Base-by-base conservation (phyloP, 1,140 invertebrate genomes). In the Drosophila nasuta region DNA sequence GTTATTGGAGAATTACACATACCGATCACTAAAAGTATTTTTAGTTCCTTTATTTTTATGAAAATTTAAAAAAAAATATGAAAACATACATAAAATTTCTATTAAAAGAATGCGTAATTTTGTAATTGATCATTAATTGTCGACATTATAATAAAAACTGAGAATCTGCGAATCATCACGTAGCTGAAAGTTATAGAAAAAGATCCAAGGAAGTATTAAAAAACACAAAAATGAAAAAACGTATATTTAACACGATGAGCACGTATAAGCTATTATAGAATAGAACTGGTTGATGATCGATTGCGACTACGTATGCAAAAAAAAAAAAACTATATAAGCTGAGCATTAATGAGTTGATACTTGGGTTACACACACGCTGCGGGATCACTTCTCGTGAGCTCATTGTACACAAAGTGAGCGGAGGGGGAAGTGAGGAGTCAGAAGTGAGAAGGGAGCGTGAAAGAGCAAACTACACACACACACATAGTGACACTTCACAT, bases 311-410 rank as follows among this genome's bases (percentile, higher is more conserved):
- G 13, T 56, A 56, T 56, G 52, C 52, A 38, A 56, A 56, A 38
- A 38, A 38, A 25, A 25, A 25, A 25, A 25, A 25, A 25, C 20
- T 25, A 5, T 17, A 20, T 20, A 49, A 41, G 51, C 41, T 11
- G 7, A 17, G 25, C 3, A 49, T 59, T 51, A 67, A 11, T 10
- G 11, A 17, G 20, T 59, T 7, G 33, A 35, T 67, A 52, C 49
- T 52, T 38, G 52, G 15, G 30, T 82, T 20, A n/a, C 35, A 64
- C 51, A 70, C 30, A 17, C 15, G 33, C 38, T n/a, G 10, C 43
- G 76, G 77, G 72, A 76, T 82, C 79, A 63, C 76, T 60, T 68
- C 30, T n/a, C 38, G 67, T 65, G 67, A 82, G 68, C 56, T 79
- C 67, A 75, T 58, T 52, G 74, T 30, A 41, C 52, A 72, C 35